Evolutionary conservation across 2,888 invertebrate genomes (phyloP), one percentile per base, ranked within the genome.

Genomic region (Celastrina argiolus): DNA sequence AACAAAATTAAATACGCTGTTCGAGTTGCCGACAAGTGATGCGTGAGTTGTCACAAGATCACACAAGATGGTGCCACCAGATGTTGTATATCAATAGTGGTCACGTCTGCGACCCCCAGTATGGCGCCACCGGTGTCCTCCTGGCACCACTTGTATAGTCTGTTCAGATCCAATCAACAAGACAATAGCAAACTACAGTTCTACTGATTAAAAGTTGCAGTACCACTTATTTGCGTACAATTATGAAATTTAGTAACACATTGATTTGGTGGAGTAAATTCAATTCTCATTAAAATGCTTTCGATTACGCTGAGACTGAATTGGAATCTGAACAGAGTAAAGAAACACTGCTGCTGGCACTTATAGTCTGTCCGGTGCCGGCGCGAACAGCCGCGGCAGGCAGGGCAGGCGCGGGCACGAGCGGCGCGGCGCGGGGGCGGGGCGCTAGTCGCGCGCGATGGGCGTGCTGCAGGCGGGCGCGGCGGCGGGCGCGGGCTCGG

Each of bases 381-480:
- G 31, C 56, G 51, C 34, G 58, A 14, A 66, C 64, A 34, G 56
- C 51, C 22, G 22, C 61, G 39, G 41, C 61, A 59, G 41, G 66
- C 65, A 65, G 75, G 73, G 71, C 73, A 51, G 66, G 68, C 69
- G 68, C 69, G 66, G 65, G 66, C 66, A 68, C 65, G 63, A 67
- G 69, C 66, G 70, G 67, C 67, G 68, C 64, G 64, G 56, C 78
- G 59, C 75, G 76, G 67, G 63, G 75, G 67, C 67, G 68, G 66
- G 66, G 45, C 45, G 76, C 74, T 85, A 87, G 79, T 87, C 83
- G 63, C 81, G 77, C 69, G 81, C 80, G 69, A 87, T 80, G 73
- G 91, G 90, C 74, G 91, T 91, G 84, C 89, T 89, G 84, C 89
- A 87, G 28, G 82, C 83, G 74, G 77, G 66, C 82, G 74, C n/a